These are phyloP conservation scores for Chaetorhynchus papuensis DNA, from an alignment of 2,113 vertebrate species.

Conservation along the genomic window DNA sequence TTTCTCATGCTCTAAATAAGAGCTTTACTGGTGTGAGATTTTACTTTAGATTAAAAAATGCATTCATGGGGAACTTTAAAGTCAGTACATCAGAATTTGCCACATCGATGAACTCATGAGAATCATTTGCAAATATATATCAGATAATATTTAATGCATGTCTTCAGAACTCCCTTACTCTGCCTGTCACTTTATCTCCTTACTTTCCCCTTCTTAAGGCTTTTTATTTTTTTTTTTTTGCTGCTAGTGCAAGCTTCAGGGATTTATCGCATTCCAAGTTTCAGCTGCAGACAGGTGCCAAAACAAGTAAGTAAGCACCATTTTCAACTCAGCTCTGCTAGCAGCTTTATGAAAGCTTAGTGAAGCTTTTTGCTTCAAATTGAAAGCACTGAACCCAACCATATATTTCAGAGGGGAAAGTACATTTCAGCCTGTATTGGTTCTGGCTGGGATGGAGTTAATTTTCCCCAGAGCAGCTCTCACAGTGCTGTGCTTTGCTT, in stretches of 20 bases:
- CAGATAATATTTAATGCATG: background rate
- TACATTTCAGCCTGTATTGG: background rate
- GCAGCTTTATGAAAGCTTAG: background rate
- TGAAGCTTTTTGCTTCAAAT: background rate
- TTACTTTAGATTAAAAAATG: constrained; percentile 16
- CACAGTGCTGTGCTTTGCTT: background rate
- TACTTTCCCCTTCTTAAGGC: background rate
- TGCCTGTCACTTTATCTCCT: background rate
- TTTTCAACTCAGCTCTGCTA: background rate
- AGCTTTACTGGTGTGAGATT: background rate
- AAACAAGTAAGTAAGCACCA: background rate
- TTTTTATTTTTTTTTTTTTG: no score
- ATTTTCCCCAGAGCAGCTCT: background rate
- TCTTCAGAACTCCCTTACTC: background rate
- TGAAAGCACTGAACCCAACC: background rate
- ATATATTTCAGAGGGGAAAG: background rate
- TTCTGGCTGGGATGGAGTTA: background rate
- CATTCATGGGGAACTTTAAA: constrained; percentile 15
- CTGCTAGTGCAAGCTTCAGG: background rate
- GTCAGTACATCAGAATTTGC: constrained; percentile 7
- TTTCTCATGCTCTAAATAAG: background rate
- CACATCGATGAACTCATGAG: background rate
- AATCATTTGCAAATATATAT: constrained; percentile 16
- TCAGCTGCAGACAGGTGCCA: background rate
- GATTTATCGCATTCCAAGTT: background rate